Evolutionary conservation across 2,888 invertebrate genomes (phyloP), one percentile per base, ranked within the genome.

Genomic region (Drymonia ruficornis): DNA sequence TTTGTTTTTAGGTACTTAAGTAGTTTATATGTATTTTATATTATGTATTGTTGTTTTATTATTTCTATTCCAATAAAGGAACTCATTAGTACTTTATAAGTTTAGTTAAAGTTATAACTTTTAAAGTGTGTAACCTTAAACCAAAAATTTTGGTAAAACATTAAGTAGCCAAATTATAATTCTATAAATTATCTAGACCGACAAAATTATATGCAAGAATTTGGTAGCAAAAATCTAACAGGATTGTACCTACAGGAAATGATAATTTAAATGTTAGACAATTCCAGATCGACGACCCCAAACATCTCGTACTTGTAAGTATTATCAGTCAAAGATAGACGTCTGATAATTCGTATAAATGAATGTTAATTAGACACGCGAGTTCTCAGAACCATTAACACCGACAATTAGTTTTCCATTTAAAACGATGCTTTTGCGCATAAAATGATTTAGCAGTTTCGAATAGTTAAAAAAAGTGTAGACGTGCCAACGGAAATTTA

Each of bases 291-390:
- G 52, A 13, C 44, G 53, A 50, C 56, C 57, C 56, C 15, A 12
- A 16, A n/a, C 6, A 67, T 52, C 60, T 54, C 13, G 54, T 56
- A 47, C 43, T 45, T 54, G 23, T 53, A 40, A 60, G 49, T 50
- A 57, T 65, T 65, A 65, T 65, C 70, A 54, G 70, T 55, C 53
- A 65, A 68, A 69, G 61, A 64, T 60, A 68, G 49, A 34, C 31
- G 2, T 11, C 49, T 50, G 65, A 65, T 69, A 49, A 52, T 53
- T 53, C 36, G 56, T 52, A 61, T 65, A 61, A 60, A 69, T 65
- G 57, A 55, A 29, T 42, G 36, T 42, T 54, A 69, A 69, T 69
- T 69, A 61, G 42, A 40, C 38, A 6, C n/a, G 8, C 42, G 56
- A 49, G 55, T 52, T 52, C 23, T 43, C 16, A 5, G 34, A 53